Evolutionary conservation across 2,113 vertebrate species (phyloP), one percentile per base, ranked within the genome.

Genomic region (Hippoglossus stenolepis): DNA sequence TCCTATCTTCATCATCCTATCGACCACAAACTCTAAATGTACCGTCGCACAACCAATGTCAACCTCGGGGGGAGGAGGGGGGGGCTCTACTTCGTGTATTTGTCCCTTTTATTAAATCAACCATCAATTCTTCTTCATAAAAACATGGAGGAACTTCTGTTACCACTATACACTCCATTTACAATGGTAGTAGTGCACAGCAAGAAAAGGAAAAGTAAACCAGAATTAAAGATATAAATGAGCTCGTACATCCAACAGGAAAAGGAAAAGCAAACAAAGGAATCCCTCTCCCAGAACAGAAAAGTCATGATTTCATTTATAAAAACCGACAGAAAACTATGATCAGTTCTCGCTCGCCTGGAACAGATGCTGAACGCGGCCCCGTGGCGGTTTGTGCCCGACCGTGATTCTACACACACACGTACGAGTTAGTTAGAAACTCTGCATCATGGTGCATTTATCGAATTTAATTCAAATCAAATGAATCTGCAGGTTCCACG

Each of bases 181-280:
- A 89, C 83, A 90, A 86, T 82, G 72, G 87, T 84, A 91, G 87
- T 89, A 90, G 93, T 94, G 92, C 79, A 91, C 90, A 85, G 90
- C 85, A 93, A 4, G 38, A 31, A 31, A 31, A 31, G 84, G 65
- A 81, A 56, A 40, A 66, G 17, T 61, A 59, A 77, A 43, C 24
- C 11, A 35, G 28, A 63, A 54, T 60, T 63, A 63, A 77, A 80
- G 49, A 71, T 67, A 78, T 68, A 85, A 87, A 62, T 70, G 21
- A 80, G 85, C 74, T 77, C 73, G 79, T 76, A 90, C 70, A 85
- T 87, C 73, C 66, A 75, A 85, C 54, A 77, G 76, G 83, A 82
- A 85, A 65, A 77, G 51, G 56, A 80, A 72, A 75, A 79, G 4
- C 74, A 82, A 84, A 68, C 12, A 71, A 71, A 20, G 45, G 69